Conservation (phyloP, 2,113 vertebrate species). For the Oncorhynchus clarkii region DNA sequence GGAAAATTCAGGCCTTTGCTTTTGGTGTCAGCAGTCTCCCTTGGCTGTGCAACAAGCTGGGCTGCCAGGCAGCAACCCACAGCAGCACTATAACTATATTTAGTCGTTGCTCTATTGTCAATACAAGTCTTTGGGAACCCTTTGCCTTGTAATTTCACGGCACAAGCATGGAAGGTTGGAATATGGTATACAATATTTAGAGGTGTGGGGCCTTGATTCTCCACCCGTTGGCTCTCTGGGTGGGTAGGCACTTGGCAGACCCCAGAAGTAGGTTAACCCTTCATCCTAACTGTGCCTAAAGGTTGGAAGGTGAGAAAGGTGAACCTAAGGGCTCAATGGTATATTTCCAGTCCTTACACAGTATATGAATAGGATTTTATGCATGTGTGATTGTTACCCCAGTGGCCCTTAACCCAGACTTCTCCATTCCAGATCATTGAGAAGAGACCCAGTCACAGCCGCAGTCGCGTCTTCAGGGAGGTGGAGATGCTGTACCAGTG, state of each 20-base stretch:
- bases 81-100: slow-evolving; percentile 40
- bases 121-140: slow-evolving; percentile 31
- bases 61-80: slow-evolving; percentile 21
- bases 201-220: slow-evolving; percentile 4
- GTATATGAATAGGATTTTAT: neutral
- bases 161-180: slow-evolving; percentile 20
- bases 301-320: neutral
- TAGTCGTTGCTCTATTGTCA: slow-evolving; percentile 33
- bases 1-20: slow-evolving; percentile 61
- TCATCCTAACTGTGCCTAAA: slow-evolving; percentile 26
- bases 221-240: neutral
- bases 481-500: slow-evolving; percentile 99
- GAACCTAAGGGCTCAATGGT: neutral
- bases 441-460: slow-evolving; percentile 91
- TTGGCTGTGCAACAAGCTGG: slow-evolving; percentile 39
- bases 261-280: slow-evolving; percentile 40
- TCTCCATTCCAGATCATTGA: slow-evolving; percentile 86
- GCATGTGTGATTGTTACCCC: neutral
- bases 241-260: slow-evolving; percentile 26
- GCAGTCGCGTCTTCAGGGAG: slow-evolving; percentile 92
- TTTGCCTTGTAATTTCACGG: neutral
- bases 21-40: slow-evolving; percentile 63
- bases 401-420: neutral
- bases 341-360: neutral
- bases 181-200: slow-evolving; percentile 53